These are phyloP conservation scores for Umimayanthus kanabou DNA, from an alignment of 92 coral and sea anemone genomes.

Conservation along the genomic window DNA sequence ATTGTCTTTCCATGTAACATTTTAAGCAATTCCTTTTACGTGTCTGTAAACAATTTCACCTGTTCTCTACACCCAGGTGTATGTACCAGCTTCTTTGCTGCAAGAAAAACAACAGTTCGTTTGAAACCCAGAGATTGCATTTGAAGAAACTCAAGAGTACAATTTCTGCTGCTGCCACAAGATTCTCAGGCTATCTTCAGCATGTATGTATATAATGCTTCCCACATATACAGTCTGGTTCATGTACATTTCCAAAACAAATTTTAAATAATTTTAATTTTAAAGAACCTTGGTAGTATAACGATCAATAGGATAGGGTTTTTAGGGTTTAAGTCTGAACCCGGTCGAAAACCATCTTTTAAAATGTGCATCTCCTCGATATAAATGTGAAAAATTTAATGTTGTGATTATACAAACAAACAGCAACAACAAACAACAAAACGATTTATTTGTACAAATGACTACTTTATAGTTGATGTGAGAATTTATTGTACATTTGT, in stretches of 20 bases:
- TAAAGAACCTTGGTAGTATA: no score
- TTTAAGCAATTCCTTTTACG: background rate
- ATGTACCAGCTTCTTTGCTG: conserved; percentile 71
- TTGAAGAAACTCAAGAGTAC: conserved; percentile 77
- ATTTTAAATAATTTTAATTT: no score
- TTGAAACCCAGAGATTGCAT: conserved; percentile 56
- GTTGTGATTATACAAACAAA: no score
- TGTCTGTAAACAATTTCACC: background rate
- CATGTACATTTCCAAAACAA: no score
- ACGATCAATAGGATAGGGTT: no score
- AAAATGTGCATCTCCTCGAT: background rate
- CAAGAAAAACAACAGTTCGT: conserved; percentile 63
- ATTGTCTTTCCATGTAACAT: no score
- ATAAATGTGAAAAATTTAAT: no score
- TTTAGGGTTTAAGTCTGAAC: no score
- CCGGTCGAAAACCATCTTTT: no score
- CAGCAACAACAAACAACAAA: no score
- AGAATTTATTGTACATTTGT: background rate
- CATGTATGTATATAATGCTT: conserved; percentile 59
- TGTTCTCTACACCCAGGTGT: conserved; percentile 50
- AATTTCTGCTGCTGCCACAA: conserved; percentile 82
- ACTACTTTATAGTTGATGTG: background rate
- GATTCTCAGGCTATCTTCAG: conserved; percentile 89
- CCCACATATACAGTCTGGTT: no score
- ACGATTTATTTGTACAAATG: no score